phyloP scores from a whole-genome alignment of 92 coral and sea anemone genomes.

The Montipora capitata region DNA sequence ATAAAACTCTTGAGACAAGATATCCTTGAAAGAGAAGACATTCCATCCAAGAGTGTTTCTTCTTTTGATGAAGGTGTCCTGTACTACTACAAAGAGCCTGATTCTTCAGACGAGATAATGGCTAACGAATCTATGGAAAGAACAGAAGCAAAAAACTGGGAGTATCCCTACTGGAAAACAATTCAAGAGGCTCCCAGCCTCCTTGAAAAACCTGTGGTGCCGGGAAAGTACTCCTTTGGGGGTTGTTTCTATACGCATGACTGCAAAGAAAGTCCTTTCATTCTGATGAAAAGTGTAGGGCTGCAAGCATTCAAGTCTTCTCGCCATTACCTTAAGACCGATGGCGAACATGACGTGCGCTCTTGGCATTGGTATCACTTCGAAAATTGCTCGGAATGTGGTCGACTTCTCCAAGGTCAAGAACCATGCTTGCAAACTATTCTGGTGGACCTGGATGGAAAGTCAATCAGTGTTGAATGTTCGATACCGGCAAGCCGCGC shows the following conservation, averaged over 20 bases:
- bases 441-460: background rate
- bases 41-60: background rate
- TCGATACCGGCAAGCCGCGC: constrained; percentile 17
- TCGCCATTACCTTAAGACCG: background rate
- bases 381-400: constrained; percentile 35
- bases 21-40: background rate
- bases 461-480: constrained; percentile 3
- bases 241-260: constrained; percentile 61
- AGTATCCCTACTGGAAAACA: constrained; percentile 55
- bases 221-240: constrained; percentile 45
- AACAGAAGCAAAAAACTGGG: background rate
- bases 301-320: background rate
- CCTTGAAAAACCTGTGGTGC: constrained; percentile 17
- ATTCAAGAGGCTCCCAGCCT: constrained; percentile 49
- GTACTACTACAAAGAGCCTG: background rate
- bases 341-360: constrained; percentile 24
- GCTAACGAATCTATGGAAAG: too few relatives aligned
- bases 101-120: background rate
- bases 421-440: constrained; percentile 13
- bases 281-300: background rate
- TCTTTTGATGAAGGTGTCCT: constrained; percentile 27
- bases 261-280: constrained; percentile 23
- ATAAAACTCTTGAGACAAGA: constrained; percentile 60
- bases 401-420: constrained; percentile 42
- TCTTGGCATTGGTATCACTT: constrained; percentile 70